Evolutionary conservation across 2,888 invertebrate genomes (phyloP).

Genomic region (Sesia bembeciformis): DNA sequence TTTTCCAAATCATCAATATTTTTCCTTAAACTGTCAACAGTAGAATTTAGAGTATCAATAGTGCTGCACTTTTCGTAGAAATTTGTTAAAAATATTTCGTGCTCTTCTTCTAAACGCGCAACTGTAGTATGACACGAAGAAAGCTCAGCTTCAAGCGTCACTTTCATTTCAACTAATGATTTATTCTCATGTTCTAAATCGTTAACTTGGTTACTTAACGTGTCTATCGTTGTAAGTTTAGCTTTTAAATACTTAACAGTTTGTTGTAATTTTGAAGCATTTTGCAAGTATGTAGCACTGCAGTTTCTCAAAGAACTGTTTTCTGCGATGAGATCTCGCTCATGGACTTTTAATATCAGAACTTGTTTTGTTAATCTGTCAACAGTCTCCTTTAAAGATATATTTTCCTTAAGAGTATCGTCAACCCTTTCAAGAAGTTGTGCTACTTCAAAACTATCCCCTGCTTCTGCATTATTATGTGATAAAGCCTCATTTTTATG

Average conservation of each 20-base stretch:
- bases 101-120: conserved; percentile 49
- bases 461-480: conserved; percentile 14
- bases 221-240: conserved; percentile 25
- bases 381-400: conserved; percentile 21
- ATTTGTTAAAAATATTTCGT: conserved; percentile 41
- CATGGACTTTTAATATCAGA: conserved; percentile 15
- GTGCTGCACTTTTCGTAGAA: conserved; percentile 56
- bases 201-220: conserved; percentile 27
- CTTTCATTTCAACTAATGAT: conserved; percentile 27
- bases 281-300: conserved; percentile 14
- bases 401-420: conserved; percentile 24
- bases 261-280: conserved; percentile 18
- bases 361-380: conserved; percentile 21
- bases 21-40: conserved; percentile 25
- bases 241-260: conserved; percentile 28
- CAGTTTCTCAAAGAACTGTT: conserved; percentile 25
- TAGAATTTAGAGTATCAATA: conserved; percentile 40
- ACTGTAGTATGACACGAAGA: conserved; percentile 40
- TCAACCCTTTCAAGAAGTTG: conserved; percentile 19
- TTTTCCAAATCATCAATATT: conserved; percentile 32
- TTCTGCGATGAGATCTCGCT: conserved; percentile 22
- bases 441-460: conserved; percentile 21
- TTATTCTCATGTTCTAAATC: conserved; percentile 36
- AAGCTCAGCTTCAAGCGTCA: conserved; percentile 37
- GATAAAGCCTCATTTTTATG: conserved; percentile 6